Evolutionary conservation across 2,888 invertebrate species (phyloP).

Genomic region (Drosophila acutilabella): DNA sequence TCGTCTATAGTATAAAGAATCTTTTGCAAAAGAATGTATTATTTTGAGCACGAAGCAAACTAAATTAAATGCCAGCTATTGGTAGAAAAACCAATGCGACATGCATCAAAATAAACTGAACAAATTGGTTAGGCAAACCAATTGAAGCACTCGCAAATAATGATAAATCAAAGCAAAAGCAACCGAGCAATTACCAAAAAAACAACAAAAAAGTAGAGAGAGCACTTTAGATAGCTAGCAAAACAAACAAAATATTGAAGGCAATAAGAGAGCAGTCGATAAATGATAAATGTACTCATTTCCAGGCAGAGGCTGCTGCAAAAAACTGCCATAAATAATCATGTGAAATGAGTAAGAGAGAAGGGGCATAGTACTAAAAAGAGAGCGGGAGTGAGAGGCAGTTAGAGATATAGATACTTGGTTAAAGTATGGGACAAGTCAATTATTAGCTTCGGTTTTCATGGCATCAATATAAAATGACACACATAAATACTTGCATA

Average conservation of each 20-base stretch:
- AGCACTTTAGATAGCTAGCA: not conserved
- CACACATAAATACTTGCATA: slow-evolving; percentile 38
- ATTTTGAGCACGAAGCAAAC: slow-evolving; percentile 36
- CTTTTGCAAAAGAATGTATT: slow-evolving; percentile 25
- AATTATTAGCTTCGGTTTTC: slow-evolving; percentile 44
- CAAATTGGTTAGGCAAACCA: slow-evolving; percentile 58
- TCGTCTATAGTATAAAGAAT: slow-evolving; percentile 21
- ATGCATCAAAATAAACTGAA: slow-evolving; percentile 54
- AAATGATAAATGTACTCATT: slow-evolving; percentile 55
- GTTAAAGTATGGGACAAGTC: slow-evolving; percentile 34
- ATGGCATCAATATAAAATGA: slow-evolving; percentile 36
- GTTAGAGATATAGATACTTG: not conserved
- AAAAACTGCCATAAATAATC: slow-evolving; percentile 50
- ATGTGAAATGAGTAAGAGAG: slow-evolving; percentile 18
- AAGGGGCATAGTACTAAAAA: not conserved
- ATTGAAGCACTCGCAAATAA: slow-evolving; percentile 31
- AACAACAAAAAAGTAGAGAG: not conserved
- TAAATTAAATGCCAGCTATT: slow-evolving; percentile 43
- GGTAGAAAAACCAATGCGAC: slow-evolving; percentile 42
- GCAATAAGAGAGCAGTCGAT: slow-evolving; percentile 17
- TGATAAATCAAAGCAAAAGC: slow-evolving; percentile 43
- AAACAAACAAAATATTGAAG: slow-evolving; percentile 23
- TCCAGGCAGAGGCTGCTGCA: slow-evolving; percentile 10
- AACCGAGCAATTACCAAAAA: slow-evolving; percentile 33
- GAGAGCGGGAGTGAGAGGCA: too few species aligned